Conservation (phyloP, 2,113 vertebrate species). For the Cairina moschata region DNA sequence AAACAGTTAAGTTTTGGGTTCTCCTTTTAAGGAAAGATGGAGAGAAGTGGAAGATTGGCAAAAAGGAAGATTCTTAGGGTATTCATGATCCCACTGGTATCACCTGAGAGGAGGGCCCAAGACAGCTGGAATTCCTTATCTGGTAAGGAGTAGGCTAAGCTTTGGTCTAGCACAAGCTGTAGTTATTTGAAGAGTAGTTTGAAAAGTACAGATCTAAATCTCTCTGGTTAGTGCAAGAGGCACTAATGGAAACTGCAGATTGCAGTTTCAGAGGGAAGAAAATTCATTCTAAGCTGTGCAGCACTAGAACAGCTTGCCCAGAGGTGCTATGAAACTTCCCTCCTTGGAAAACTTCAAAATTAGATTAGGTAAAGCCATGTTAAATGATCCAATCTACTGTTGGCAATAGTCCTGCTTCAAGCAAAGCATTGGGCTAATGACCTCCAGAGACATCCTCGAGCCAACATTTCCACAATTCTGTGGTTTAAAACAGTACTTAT, state of each 20-base stretch:
- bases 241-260: not conserved
- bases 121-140: not conserved
- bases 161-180: not conserved
- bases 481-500: not conserved
- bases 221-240: not conserved
- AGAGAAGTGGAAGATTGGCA: not conserved
- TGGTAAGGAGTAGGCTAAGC: not conserved
- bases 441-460: not conserved
- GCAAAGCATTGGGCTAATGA: not conserved
- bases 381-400: fast-evolving
- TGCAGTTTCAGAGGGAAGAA: not conserved
- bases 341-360: not conserved
- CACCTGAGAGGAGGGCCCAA: not conserved
- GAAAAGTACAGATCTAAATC: fast-evolving
- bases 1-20: not conserved
- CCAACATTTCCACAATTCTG: not conserved
- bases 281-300: not conserved
- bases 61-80: not conserved
- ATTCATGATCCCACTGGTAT: not conserved
- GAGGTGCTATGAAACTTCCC: not conserved
- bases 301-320: not conserved
- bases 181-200: not conserved
- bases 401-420: not conserved
- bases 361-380: not conserved
- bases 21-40: not conserved